Evolutionary conservation across 2,888 invertebrate species (phyloP).

Genomic region (Merodon equestris): DNA sequence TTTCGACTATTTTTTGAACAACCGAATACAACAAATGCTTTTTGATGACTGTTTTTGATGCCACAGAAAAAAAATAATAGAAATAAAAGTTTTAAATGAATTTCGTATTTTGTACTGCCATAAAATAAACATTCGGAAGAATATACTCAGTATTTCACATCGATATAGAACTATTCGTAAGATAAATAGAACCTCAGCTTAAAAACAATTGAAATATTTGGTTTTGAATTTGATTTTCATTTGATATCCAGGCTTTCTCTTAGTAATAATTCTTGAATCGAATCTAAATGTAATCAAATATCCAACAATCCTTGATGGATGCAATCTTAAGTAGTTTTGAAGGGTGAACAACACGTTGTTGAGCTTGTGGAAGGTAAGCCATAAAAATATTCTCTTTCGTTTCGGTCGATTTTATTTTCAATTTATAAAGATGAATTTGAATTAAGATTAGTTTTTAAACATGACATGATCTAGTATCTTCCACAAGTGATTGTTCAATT

Average conservation of each 20-base stretch:
- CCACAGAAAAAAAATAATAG: slow-evolving; percentile 24
- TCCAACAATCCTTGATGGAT: slow-evolving; percentile 14
- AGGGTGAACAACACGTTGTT: slow-evolving; percentile 60
- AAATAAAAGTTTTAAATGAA: slow-evolving; percentile 52
- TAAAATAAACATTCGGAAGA: slow-evolving; percentile 32
- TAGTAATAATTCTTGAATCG: slow-evolving; percentile 43
- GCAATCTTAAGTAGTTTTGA: slow-evolving; percentile 27
- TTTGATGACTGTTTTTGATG: slow-evolving; percentile 26
- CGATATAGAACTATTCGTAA: slow-evolving; percentile 37
- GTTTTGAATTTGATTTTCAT: background rate
- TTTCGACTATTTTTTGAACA: slow-evolving; percentile 53
- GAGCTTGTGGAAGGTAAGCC: slow-evolving; percentile 61
- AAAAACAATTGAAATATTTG: background rate
- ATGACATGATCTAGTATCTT: slow-evolving; percentile 60
- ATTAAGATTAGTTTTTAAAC: too few species aligned
- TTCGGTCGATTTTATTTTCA: slow-evolving; percentile 25
- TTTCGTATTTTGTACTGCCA: slow-evolving; percentile 62
- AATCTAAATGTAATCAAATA: slow-evolving; percentile 52
- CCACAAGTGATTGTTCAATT: slow-evolving; percentile 54
- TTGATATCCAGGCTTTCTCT: slow-evolving; percentile 24
- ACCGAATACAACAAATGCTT: slow-evolving; percentile 41
- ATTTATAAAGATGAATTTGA: too few species aligned
- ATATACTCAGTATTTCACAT: slow-evolving; percentile 58
- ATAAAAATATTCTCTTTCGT: slow-evolving; percentile 20
- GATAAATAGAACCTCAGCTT: slow-evolving; percentile 27